Percentiles rank a stretch among this genome's conserved stretches.
Evolutionary conservation across 1,140 invertebrate genomes (phyloP).

Genomic region (Zaprionus capensis): DNA sequence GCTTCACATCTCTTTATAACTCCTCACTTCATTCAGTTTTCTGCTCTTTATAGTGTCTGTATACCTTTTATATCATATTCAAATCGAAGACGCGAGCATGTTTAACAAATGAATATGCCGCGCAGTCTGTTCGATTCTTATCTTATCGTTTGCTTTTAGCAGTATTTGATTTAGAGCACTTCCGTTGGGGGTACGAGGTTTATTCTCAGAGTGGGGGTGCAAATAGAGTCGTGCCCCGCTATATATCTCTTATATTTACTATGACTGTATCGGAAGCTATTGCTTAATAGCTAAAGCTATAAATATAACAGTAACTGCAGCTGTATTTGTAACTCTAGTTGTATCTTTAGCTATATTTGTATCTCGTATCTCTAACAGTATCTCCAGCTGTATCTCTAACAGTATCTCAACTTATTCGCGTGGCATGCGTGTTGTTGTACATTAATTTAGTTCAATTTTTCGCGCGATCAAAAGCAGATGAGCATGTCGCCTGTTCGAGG

Average conservation of each 20-base stretch:
- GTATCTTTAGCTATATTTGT: constrained; percentile 5
- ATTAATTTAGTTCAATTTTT: constrained; percentile 82
- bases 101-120: constrained; percentile 5
- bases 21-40: background rate
- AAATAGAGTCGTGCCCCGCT: background rate
- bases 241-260: constrained; percentile 19
- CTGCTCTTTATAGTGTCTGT: background rate
- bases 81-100: background rate
- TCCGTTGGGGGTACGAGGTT: constrained; percentile 37
- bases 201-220: background rate
- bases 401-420: constrained; percentile 26
- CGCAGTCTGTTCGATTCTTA: constrained; percentile 43
- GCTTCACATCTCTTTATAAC: background rate
- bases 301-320: background rate
- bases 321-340: background rate
- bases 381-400: constrained; percentile 13
- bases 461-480: constrained; percentile 79
- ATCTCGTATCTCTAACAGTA: background rate
- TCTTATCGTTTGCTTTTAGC: constrained; percentile 69
- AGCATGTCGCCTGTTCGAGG: constrained; percentile 61
- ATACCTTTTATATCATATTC: background rate
- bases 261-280: background rate
- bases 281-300: background rate
- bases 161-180: constrained; percentile 75
- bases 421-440: constrained; percentile 73